Conservation (phyloP, 2,888 invertebrate species). For the Sussaba pulchella region DNA sequence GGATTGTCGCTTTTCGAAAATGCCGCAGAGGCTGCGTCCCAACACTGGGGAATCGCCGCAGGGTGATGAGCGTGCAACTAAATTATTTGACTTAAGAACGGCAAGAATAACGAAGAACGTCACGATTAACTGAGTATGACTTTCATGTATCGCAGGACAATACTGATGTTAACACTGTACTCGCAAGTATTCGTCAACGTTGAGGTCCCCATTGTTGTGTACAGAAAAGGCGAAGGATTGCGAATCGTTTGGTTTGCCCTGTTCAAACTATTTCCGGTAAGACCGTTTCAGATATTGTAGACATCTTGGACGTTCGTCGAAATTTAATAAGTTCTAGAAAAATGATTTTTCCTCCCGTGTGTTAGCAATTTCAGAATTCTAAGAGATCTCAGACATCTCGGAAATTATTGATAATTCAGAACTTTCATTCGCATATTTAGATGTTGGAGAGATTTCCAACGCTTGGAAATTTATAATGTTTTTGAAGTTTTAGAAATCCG, state of each 20-base stretch:
- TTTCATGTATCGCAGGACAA: slow-evolving; percentile 86
- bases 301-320: too few species aligned
- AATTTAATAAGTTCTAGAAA: too few species aligned
- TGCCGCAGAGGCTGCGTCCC: slow-evolving; percentile 92
- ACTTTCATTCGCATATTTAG: too few species aligned
- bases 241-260: slow-evolving; percentile 88
- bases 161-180: slow-evolving; percentile 90
- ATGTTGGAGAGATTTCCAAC: too few species aligned
- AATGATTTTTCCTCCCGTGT: too few species aligned
- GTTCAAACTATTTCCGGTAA: slow-evolving; percentile 91
- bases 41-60: slow-evolving; percentile 93
- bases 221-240: slow-evolving; percentile 86
- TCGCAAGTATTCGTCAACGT: slow-evolving; percentile 92
- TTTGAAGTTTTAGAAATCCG: too few species aligned
- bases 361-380: too few species aligned
- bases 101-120: neutral
- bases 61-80: slow-evolving; percentile 87
- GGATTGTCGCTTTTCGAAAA: slow-evolving; percentile 93
- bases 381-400: too few species aligned
- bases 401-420: too few species aligned
- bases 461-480: too few species aligned
- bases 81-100: neutral
- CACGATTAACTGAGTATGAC: neutral
- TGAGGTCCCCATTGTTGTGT: slow-evolving; percentile 87
- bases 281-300: neutral